These are phyloP conservation scores for Vidua chalybeata DNA, from an alignment of 2,113 vertebrate genomes.

Conservation along the genomic window DNA sequence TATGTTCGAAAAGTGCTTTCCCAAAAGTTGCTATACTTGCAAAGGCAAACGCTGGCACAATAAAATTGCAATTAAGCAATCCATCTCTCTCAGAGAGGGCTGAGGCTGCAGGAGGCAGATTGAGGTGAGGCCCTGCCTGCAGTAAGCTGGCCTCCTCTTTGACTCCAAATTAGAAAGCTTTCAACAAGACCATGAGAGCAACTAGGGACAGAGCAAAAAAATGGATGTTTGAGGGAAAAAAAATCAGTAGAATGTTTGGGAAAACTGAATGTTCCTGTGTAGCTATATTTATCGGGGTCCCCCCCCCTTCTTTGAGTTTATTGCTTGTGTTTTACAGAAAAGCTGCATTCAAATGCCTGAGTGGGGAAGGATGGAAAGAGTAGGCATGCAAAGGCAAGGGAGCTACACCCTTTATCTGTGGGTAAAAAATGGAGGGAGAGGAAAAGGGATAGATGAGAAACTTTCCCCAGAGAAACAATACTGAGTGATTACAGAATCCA, in stretches of 20 bases:
- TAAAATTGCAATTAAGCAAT: not conserved
- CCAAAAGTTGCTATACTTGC: not conserved
- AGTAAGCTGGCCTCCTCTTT: not conserved
- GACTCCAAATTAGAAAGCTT: not conserved
- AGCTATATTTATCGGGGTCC: accelerated
- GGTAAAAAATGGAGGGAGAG: accelerated
- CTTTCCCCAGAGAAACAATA: not conserved
- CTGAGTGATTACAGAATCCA: not conserved
- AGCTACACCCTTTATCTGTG: not conserved
- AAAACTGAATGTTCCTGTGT: not conserved
- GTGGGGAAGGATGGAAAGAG: not conserved
- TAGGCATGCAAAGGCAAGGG: not conserved
- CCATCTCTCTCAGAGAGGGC: not conserved
- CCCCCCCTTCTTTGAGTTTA: not conserved
- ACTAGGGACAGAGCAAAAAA: not conserved
- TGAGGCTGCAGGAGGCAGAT: not conserved
- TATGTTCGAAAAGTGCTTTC: not conserved
- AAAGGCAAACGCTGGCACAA: not conserved
- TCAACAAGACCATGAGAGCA: not conserved
- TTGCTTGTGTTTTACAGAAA: not conserved
- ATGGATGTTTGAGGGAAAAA: not conserved
- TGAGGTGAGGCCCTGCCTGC: not conserved
- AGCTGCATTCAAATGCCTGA: not conserved
- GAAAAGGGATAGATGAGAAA: not conserved
- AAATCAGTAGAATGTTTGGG: not conserved